These are phyloP conservation scores for Australoheros scitulus DNA, from an alignment of 2,113 vertebrate species.

Conservation along the genomic window DNA sequence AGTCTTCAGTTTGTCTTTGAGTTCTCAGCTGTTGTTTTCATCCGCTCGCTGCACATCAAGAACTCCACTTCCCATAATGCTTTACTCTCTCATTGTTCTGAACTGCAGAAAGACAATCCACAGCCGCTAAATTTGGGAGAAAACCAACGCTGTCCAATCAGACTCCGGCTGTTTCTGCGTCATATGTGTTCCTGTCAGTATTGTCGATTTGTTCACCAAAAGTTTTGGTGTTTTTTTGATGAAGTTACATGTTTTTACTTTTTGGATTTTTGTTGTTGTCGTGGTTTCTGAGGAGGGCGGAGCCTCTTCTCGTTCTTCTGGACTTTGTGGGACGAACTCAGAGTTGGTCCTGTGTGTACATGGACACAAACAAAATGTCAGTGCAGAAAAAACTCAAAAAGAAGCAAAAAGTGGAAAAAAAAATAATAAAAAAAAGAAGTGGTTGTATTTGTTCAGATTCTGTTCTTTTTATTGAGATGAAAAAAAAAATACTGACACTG, in stretches of 20 bases:
- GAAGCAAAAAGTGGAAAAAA: slow-evolving; percentile 38
- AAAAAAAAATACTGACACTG: slow-evolving; percentile 74
- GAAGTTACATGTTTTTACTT: slow-evolving; percentile 36
- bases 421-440: slow-evolving; percentile 28
- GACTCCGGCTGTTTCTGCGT: slow-evolving; percentile 15
- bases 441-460: slow-evolving; percentile 65
- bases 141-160: not conserved
- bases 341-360: slow-evolving; percentile 6
- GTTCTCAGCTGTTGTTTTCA: not conserved
- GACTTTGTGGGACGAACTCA: slow-evolving; percentile 8
- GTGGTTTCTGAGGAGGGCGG: slow-evolving; percentile 73
- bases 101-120: slow-evolving; percentile 5
- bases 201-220: slow-evolving; percentile 48
- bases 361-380: slow-evolving; percentile 45
- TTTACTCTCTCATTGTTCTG: slow-evolving; percentile 34
- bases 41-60: not conserved
- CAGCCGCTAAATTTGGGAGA: not conserved
- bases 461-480: slow-evolving; percentile 61
- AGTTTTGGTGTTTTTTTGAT: slow-evolving; percentile 27
- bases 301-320: slow-evolving; percentile 71
- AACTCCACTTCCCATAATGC: slow-evolving; percentile 58
- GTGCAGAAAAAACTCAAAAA: slow-evolving; percentile 44
- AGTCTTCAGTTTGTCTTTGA: not conserved
- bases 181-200: slow-evolving; percentile 62
- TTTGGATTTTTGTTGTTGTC: slow-evolving; percentile 11